Evolutionary conservation across 1,140 invertebrate genomes (phyloP).

Genomic region (Atta cephalotes): DNA sequence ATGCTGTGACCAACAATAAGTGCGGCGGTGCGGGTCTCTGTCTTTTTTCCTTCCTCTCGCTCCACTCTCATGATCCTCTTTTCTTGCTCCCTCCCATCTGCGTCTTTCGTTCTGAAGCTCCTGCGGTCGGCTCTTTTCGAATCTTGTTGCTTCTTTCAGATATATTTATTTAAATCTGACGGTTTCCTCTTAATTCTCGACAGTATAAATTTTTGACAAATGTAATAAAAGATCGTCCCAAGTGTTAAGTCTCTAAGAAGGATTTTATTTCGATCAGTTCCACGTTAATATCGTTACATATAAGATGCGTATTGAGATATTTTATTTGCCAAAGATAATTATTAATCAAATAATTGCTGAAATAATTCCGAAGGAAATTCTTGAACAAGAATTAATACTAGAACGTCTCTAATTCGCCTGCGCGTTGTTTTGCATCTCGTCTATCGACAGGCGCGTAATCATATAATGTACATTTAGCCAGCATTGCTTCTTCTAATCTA

Average conservation of each 20-base stretch:
- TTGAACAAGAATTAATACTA: slow-evolving; percentile 11
- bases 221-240: background rate
- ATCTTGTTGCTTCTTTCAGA: background rate
- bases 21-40: slow-evolving; percentile 81
- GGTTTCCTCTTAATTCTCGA: background rate
- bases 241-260: background rate
- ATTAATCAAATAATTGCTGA: background rate
- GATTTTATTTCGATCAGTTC: background rate
- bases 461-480: background rate
- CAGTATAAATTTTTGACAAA: background rate
- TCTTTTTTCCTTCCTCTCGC: slow-evolving; percentile 55
- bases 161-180: background rate
- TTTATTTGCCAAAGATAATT: background rate
- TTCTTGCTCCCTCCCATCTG: background rate
- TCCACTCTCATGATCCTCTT: background rate
- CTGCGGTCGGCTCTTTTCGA: background rate
- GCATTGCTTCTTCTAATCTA: slow-evolving; percentile 5
- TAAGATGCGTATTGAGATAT: background rate
- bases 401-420: slow-evolving; percentile 3
- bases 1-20: slow-evolving; percentile 87
- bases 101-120: background rate
- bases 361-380: background rate
- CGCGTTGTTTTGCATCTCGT: slow-evolving; percentile 8
- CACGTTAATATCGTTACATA: background rate
- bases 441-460: background rate